Percentiles rank a stretch among this genome's conserved stretches.
phyloP scores from a whole-genome alignment of 2,113 vertebrate genomes.

The Microtus richardsoni region DNA sequence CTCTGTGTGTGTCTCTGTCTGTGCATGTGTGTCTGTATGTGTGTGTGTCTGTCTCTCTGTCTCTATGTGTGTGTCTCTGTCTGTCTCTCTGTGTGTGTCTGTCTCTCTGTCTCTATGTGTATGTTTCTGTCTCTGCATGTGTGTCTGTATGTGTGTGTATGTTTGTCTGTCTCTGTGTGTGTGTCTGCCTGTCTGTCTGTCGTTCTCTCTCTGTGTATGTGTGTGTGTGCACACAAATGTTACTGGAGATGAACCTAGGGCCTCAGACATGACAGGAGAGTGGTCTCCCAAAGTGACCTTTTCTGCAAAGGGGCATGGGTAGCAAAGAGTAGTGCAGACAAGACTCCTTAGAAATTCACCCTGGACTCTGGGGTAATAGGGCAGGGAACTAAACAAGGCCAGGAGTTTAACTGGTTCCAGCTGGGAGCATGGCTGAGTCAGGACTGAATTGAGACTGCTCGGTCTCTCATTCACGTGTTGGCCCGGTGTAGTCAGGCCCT shows the following conservation, averaged over 20 bases:
- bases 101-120: not conserved
- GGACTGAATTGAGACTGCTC: not conserved
- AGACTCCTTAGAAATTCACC: constrained; percentile 34
- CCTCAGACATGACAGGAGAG: not conserved
- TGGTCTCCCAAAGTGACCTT: not conserved
- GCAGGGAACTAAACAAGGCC: constrained; percentile 79
- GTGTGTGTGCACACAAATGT: not conserved
- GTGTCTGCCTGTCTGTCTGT: not conserved
- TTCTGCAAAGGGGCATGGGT: not conserved
- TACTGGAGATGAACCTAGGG: not conserved
- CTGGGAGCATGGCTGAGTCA: constrained; percentile 9
- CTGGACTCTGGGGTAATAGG: constrained; percentile 58
- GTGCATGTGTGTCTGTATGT: not conserved
- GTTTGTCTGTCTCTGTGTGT: not conserved
- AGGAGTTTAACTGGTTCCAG: constrained; percentile 20
- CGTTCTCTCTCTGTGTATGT: not conserved
- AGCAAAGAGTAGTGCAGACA: constrained; percentile 17
- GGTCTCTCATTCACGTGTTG: not conserved
- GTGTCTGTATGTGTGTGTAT: not conserved
- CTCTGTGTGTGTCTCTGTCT: accelerated
- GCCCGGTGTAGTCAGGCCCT: not conserved
- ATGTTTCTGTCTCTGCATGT: not conserved
- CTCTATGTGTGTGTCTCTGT: not conserved
- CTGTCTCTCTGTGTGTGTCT: too few species aligned
- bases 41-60: not conserved